A percentile compares a stretch with the other conserved stretches of the same genome.
Conservation (phyloP, 2,113 vertebrate species). For the Daphoenositta chrysoptera region DNA sequence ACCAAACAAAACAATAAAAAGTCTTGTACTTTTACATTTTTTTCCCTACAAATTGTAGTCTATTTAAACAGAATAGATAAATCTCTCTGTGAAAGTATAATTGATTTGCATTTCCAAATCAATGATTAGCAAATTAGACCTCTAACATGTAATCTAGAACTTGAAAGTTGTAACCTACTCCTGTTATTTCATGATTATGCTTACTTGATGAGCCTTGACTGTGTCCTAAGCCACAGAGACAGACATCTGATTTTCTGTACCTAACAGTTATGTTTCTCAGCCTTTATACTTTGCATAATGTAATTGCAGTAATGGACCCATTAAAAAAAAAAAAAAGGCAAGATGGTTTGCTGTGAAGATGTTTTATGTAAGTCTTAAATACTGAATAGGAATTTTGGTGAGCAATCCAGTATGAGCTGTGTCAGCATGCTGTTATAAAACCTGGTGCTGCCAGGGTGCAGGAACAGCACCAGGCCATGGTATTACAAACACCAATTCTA, state of each 20-base stretch:
- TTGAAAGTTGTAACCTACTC: neutral
- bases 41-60: neutral
- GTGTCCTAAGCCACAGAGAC: neutral
- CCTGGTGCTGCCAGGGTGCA: accelerated
- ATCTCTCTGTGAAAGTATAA: neutral
- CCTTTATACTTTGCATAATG: neutral
- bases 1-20: neutral
- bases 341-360: neutral
- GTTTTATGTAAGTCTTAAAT: neutral
- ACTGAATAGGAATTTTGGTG: neutral
- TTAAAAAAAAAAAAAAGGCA: neutral
- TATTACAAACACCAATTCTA: neutral
- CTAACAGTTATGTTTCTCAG: neutral
- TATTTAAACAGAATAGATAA: neutral
- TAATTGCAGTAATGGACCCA: neutral
- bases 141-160: neutral
- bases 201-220: neutral
- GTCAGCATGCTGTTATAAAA: neutral
- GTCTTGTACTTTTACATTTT: neutral
- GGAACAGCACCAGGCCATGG: too few relatives aligned
- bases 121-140: neutral
- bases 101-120: neutral
- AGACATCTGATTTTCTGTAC: neutral
- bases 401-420: neutral
- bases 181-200: neutral